Evolutionary conservation across 2,888 invertebrate species (phyloP).

Genomic region (Euzetes globulus): DNA sequence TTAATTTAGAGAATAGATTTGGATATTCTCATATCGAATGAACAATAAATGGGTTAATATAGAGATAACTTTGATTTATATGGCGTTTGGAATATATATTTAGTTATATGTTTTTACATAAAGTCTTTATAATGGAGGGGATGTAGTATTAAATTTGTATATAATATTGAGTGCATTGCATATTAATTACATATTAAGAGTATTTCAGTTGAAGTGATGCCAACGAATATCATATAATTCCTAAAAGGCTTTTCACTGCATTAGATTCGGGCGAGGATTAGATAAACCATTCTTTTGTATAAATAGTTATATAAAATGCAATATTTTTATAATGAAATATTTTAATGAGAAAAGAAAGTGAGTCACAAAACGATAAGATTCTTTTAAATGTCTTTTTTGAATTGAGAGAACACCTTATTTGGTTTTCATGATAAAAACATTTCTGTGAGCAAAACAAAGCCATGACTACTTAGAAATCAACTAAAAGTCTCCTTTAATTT

Average conservation of each 20-base stretch:
- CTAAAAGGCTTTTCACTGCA: neutral
- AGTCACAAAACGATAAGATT: neutral
- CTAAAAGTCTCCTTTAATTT: neutral
- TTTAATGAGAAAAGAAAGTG: neutral
- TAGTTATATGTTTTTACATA: neutral
- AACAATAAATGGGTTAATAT: neutral
- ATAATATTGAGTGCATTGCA: constrained; percentile 17
- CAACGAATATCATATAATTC: neutral
- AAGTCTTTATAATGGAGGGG: neutral
- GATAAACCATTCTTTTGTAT: neutral
- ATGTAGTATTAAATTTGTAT: neutral
- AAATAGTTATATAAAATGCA: neutral
- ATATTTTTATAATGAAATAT: constrained; percentile 6
- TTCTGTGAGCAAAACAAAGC: neutral
- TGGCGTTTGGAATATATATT: too few relatives aligned
- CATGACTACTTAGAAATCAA: neutral
- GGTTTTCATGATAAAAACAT: neutral
- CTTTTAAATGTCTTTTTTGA: neutral
- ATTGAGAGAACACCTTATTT: neutral
- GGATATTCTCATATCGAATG: neutral
- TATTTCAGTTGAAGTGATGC: neutral
- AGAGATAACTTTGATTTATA: constrained; percentile 1
- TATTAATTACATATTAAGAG: constrained; percentile 20
- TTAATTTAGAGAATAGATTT: too few relatives aligned
- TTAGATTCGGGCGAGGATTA: constrained; percentile 7